Conservation (phyloP, 64 coral and sea anemone species). For the Dendronephthya gigantea region DNA sequence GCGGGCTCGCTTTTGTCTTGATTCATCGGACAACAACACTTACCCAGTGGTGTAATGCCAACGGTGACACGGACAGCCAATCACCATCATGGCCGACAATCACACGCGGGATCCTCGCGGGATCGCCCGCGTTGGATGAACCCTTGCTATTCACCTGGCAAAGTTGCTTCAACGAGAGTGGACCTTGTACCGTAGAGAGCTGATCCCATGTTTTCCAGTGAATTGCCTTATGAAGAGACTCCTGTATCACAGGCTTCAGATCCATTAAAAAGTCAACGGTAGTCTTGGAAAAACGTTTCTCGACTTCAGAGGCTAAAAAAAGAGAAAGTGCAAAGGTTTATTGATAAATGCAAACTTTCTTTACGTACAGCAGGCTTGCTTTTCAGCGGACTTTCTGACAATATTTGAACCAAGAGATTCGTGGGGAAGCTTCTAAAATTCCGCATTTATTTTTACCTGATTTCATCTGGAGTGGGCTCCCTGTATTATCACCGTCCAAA, state of each 20-base stretch:
- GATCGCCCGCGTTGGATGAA: constrained; percentile 39
- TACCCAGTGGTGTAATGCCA: constrained; percentile 92
- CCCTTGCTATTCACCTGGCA: constrained; percentile 72
- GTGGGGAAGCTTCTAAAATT: not conserved
- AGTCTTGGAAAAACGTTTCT: not conserved
- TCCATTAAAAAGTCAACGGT: not conserved
- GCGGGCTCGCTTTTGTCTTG: no score
- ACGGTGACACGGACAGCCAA: constrained; percentile 89
- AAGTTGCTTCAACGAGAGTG: constrained; percentile 91
- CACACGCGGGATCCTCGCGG: constrained; percentile 64
- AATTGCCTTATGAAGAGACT: constrained; percentile 88
- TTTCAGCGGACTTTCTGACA: no score
- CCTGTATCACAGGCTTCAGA: constrained; percentile 68
- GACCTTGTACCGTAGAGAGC: constrained; percentile 80
- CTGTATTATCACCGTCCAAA: not conserved
- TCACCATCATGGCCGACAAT: constrained; percentile 74
- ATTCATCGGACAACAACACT: not conserved
- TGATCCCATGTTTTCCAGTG: constrained; percentile 96
- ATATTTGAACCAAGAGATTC: no score
- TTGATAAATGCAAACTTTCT: no score
- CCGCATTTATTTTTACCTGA: not conserved
- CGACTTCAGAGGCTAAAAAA: not conserved
- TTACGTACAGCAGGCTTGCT: no score
- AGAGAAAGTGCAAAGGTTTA: not conserved
- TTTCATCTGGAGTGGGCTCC: constrained; percentile 3